Base-by-base conservation (phyloP, 23 tunicate species). In the Halocynthia roretzi region DNA sequence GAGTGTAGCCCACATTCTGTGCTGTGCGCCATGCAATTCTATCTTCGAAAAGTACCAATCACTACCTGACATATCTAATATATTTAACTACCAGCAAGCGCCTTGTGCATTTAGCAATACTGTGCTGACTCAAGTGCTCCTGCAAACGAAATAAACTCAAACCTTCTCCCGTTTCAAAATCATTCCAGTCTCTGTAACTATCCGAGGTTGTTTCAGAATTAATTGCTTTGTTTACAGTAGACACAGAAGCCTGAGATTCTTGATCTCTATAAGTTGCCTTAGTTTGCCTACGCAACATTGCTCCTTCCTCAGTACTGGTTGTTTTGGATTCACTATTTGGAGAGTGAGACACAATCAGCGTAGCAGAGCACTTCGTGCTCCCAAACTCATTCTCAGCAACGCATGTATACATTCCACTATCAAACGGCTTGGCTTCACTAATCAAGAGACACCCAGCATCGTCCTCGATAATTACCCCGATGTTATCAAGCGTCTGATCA, bases 91-190 rank as follows among this genome's bases (percentile, higher is more conserved):
- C 2, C 44, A 31, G 44, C 44, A 31, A 31, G 44, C 44, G 44
- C 44, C 44, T 31, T 31, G 44, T 31, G 44, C 44, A 31, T 31
- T 31, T 31, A 31, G 44, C 44, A 31, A 31, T 31, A 31, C 44
- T 31, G 44, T 31, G 17, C 22, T 48, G 70, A 20, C 49, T 65
- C 70, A 2, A 15, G 49, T 10, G 9, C 22, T 10, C 49, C 70
- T 9, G 18, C 17, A 48, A 15, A 9, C 70, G 70, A 65, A 48
- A 11, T 20, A 10, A 20, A 20, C 77, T 71, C 83, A 70, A 81
- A 87, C 93, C 93, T 87, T 87, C 93, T 58, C 93, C 93, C 57
- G 93, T 87, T 71, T 87, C 93, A 62, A 68, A 53, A 83, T 87
- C 93, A 54, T 81, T 84, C 70, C 22, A 20, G 22, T 65, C 70